phyloP scores from a whole-genome alignment of 2,113 vertebrate genomes.

The Isichthys henryi region DNA sequence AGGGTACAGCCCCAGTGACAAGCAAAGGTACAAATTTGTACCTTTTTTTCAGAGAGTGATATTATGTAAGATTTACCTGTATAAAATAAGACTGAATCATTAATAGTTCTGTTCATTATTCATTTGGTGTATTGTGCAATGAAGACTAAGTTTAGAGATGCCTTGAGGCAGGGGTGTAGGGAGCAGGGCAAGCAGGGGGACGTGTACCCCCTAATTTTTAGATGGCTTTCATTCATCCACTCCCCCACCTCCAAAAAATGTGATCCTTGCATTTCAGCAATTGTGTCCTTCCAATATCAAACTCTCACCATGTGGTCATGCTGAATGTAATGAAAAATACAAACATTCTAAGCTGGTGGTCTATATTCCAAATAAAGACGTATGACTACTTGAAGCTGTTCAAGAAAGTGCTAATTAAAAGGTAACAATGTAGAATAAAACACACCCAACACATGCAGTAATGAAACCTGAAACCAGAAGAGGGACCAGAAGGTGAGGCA shows the following conservation, averaged over 20 bases:
- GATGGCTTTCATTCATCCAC: not conserved
- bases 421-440: not conserved
- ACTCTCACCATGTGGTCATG: not conserved
- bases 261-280: not conserved
- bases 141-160: not conserved
- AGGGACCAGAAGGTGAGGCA: not conserved
- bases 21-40: too few species aligned
- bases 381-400: not conserved
- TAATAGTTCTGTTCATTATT: not conserved
- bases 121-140: not conserved
- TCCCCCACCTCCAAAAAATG: not conserved
- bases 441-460: not conserved
- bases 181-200: not conserved
- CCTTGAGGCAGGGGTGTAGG: not conserved
- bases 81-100: not conserved
- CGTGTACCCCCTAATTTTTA: not conserved
- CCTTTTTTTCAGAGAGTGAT: too few species aligned
- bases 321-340: not conserved
- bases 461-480: not conserved
- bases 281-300: not conserved
- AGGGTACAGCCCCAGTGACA: too few species aligned
- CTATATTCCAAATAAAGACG: not conserved
- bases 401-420: not conserved
- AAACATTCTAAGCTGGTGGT: not conserved
- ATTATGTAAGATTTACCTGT: not conserved